These are phyloP conservation scores for Orchestes rusci DNA, from an alignment of 2,888 invertebrate species.

Conservation along the genomic window DNA sequence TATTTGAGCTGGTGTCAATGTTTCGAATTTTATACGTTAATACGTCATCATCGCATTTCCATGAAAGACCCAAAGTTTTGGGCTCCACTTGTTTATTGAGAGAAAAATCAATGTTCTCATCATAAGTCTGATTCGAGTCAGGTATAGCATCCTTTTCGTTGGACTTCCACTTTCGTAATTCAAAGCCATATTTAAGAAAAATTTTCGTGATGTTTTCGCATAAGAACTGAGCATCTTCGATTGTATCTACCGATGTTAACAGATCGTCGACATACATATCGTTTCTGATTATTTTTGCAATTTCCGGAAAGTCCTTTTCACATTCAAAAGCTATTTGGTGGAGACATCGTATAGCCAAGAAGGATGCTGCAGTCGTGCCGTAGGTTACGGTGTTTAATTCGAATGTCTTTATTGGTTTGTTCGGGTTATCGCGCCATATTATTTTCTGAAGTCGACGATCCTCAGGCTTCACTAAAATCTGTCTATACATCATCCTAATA, in stretches of 20 bases:
- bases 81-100: background rate
- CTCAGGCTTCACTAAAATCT: constrained; percentile 8
- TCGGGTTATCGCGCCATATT: constrained; percentile 14
- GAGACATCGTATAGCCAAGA: constrained; percentile 17
- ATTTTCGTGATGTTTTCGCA: constrained; percentile 9
- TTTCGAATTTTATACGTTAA: constrained; percentile 3
- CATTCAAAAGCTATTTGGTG: constrained; percentile 13
- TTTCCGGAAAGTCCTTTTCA: constrained; percentile 5
- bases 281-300: constrained; percentile 13
- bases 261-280: constrained; percentile 26
- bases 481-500: constrained; percentile 16
- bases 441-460: constrained; percentile 16
- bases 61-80: constrained; percentile 7
- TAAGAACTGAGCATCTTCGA: constrained; percentile 12
- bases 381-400: constrained; percentile 22
- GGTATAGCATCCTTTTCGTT: constrained; percentile 15
- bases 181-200: constrained; percentile 15
- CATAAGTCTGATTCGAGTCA: background rate
- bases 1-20: background rate
- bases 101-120: background rate
- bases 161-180: constrained; percentile 22
- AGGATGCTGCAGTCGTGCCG: constrained; percentile 18
- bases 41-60: constrained; percentile 1
- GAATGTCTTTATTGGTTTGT: constrained; percentile 15
- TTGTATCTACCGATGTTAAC: constrained; percentile 12